These are phyloP conservation scores for Micoletzkya japonica DNA, from an alignment of 2,888 invertebrate species.

Conservation along the genomic window DNA sequence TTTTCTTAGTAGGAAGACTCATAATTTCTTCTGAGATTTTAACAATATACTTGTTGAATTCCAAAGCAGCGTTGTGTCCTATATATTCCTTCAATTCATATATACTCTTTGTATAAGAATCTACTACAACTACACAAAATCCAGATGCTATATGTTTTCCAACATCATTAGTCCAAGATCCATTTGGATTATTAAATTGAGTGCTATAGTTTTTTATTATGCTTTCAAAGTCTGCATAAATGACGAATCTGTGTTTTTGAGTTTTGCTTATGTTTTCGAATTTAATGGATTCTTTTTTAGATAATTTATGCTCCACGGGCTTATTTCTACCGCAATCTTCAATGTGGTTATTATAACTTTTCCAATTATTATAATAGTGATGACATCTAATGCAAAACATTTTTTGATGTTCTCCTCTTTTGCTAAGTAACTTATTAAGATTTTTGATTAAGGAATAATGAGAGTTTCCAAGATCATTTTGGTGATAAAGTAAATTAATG, in stretches of 20 bases:
- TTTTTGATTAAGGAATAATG: conserved; percentile 40
- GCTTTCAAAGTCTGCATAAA: conserved; percentile 39
- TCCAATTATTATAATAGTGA: conserved; percentile 26
- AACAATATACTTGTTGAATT: conserved; percentile 35
- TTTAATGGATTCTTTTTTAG: conserved; percentile 31
- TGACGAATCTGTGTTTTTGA: conserved; percentile 39
- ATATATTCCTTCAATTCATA: conserved; percentile 30
- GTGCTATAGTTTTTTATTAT: conserved; percentile 33
- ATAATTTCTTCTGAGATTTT: conserved; percentile 30
- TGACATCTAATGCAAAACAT: conserved; percentile 36
- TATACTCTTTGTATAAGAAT: conserved; percentile 26
- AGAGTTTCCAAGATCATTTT: conserved; percentile 30
- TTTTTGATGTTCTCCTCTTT: conserved; percentile 33
- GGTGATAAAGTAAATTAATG: conserved; percentile 35
- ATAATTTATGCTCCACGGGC: conserved; percentile 32
- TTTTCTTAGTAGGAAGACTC: conserved; percentile 28
- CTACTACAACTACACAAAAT: conserved; percentile 31
- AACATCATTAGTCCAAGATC: conserved; percentile 31
- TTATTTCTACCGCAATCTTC: conserved; percentile 40
- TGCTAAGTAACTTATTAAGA: conserved; percentile 32
- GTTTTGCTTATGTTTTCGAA: conserved; percentile 37
- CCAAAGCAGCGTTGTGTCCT: conserved; percentile 31
- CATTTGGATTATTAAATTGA: conserved; percentile 27
- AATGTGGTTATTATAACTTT: conserved; percentile 37
- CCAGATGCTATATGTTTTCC: conserved; percentile 38